phyloP scores from a whole-genome alignment of 2,888 invertebrate species.

The Bedellia somnulentella region DNA sequence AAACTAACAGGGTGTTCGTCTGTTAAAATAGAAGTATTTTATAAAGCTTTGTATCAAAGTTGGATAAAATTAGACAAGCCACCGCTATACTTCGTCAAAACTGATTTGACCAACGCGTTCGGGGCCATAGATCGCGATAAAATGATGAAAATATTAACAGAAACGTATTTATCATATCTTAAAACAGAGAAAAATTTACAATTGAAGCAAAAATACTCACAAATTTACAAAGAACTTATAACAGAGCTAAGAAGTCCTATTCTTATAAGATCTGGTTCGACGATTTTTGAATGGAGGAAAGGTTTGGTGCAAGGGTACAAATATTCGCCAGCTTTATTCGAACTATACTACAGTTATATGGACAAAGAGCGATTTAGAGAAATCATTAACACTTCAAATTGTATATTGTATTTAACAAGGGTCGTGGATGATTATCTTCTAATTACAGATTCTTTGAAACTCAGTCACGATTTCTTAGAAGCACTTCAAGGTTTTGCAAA shows the following conservation, averaged over 20 bases:
- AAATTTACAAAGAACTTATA: slow-evolving; percentile 31
- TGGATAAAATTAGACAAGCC: slow-evolving; percentile 35
- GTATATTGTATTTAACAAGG: slow-evolving; percentile 30
- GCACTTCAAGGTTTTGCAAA: slow-evolving; percentile 36
- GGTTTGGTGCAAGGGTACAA: slow-evolving; percentile 52
- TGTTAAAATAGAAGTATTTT: slow-evolving; percentile 28
- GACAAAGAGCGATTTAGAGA: slow-evolving; percentile 32
- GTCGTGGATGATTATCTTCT: slow-evolving; percentile 54
- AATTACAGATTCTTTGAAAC: slow-evolving; percentile 35
- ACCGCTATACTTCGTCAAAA: slow-evolving; percentile 44
- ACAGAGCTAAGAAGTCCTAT: slow-evolving; percentile 35
- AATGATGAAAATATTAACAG: slow-evolving; percentile 28
- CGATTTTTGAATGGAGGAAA: slow-evolving; percentile 44
- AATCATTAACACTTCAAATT: slow-evolving; percentile 16
- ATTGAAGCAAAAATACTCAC: slow-evolving; percentile 26
- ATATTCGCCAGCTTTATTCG: slow-evolving; percentile 51
- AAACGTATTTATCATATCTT: slow-evolving; percentile 23
- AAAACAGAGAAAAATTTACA: slow-evolving; percentile 21
- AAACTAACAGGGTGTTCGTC: slow-evolving; percentile 19
- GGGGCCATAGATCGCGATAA: slow-evolving; percentile 38
- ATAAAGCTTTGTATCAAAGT: slow-evolving; percentile 18
- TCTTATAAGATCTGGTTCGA: slow-evolving; percentile 40
- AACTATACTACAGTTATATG: slow-evolving; percentile 39
- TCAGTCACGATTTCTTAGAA: slow-evolving; percentile 31
- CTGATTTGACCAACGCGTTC: slow-evolving; percentile 51